A percentile compares a stretch with the other conserved stretches of the same genome.
phyloP scores from a whole-genome alignment of 2,888 invertebrate genomes.

The Eristalinus aeneus region DNA sequence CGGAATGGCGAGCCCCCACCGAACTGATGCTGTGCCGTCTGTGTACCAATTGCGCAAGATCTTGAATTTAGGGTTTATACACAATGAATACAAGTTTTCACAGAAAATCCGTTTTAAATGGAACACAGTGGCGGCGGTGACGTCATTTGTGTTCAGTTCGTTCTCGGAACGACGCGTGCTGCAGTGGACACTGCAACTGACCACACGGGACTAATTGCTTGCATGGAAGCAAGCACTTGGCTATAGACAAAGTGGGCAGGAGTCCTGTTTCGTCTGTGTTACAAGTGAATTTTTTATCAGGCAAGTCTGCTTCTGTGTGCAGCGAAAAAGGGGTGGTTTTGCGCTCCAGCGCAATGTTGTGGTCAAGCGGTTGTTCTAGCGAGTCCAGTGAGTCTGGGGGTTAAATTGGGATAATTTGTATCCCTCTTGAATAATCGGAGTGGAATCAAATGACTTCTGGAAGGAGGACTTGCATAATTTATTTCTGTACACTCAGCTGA shows the following conservation, averaged over 20 bases:
- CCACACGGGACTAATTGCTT: conserved; percentile 40
- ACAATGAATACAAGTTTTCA: conserved; percentile 35
- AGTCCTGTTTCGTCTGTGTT: background rate
- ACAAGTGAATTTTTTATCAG: background rate
- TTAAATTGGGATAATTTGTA: background rate
- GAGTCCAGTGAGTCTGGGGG: background rate
- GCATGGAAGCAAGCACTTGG: conserved; percentile 13
- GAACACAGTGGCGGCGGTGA: conserved; percentile 2
- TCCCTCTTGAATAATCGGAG: background rate
- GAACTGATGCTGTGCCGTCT: conserved; percentile 48
- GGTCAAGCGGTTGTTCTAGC: background rate
- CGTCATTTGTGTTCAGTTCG: conserved; percentile 15
- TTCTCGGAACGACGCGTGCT: background rate
- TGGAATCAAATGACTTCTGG: background rate
- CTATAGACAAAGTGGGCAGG: background rate
- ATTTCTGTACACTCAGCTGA: background rate
- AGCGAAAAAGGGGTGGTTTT: background rate
- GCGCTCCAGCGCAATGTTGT: background rate
- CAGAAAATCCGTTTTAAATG: background rate
- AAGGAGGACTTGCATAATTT: background rate
- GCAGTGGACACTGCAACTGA: conserved; percentile 61
- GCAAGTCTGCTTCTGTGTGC: background rate
- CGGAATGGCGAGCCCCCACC: background rate
- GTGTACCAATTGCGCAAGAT: conserved; percentile 65
- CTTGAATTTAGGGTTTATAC: conserved; percentile 32